Base-by-base conservation (phyloP, 2,113 vertebrate species). In the Grammomys surdaster region DNA sequence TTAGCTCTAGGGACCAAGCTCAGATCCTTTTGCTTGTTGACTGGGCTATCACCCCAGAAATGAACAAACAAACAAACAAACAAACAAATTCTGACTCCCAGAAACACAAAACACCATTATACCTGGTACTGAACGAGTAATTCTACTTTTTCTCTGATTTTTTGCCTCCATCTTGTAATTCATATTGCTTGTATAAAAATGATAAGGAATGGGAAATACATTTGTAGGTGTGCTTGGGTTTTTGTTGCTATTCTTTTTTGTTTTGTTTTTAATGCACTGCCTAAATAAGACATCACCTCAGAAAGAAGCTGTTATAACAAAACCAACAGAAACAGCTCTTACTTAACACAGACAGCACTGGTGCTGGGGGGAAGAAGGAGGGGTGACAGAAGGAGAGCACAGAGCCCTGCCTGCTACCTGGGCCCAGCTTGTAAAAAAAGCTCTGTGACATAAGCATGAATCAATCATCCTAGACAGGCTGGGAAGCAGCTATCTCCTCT, bases 231-330 rank as follows among this genome's bases (percentile, higher is more conserved):
- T 67, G 40, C 40, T 56, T 86, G 17, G 54, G 3, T 36, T 24
- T n/a, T 84, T 20, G 7, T 75, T 60, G 78, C 36, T 81, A 24
- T 4, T 26, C 26, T 67, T 67, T 31, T 67, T 36, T 24, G 12
- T 5, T 33, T 63, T 10, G 13, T 20, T 88, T 84, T 9, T 2
- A 58, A 94, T 46, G 43, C 8, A 75, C 31, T 81, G 1, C 54
- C 36, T 87, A 89, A 75, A 76, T 72, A 95, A 96, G 78, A 65
- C 46, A 93, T 10, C 22, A 63, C 12, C 40, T 51, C 84, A 48
- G 91, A 85, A 77, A 73, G 70, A 90, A 96, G 81, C 13, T 36
- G 85, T 48, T 31, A 1, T 81, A 60, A 93, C 75, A 94, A 86
- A 17, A 58, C 6, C 67, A 93, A 92, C 33, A 67, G 88, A 94